Base-by-base conservation (phyloP, 2,888 invertebrate species). In the Minunthozetes semirufus region DNA sequence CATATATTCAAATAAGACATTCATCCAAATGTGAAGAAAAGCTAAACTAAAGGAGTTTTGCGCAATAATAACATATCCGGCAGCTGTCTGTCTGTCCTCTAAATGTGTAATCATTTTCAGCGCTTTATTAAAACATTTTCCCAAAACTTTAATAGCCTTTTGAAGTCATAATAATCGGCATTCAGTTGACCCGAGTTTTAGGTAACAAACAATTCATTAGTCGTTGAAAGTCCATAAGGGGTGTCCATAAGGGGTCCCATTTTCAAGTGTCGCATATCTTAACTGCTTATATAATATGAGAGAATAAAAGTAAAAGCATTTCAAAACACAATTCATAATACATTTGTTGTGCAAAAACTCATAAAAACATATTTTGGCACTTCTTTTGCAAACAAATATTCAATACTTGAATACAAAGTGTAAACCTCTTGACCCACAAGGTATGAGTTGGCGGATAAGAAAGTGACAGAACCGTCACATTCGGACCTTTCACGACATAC, bases 131-230 rank as follows among this genome's bases (percentile, higher is more conserved):
- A 68, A 68, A 68, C 68, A 68, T 68, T 68, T 68, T 68, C 22
- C 1, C n/a, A n/a, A n/a, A n/a, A n/a, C 42, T 19, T 42, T 68
- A 42, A 68, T 68, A 42, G 68, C 33, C 68, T 68, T 68, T 68
- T 68, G 42, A 68, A 68, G 68, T 68, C 68, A 68, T 68, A 68
- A 68, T 68, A 68, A 68, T 68, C 68, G 38, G 22, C 38, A 38
- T 42, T 68, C 22, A 68, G 42, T 38, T 38, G 68, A 68, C 68
- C 46, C 68, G 33, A 61, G 27, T 25, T n/a, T 29, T 61, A 2
- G 2, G 17, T 27, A 2, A 3, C 33, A 42, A 68, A 33, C 38
- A 29, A 42, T 42, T 25, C 13, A 68, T 38, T 68, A 68, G 68
- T 68, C 19, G n/a, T 22, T 42, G 9, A 22, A 29, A 33, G 38